Base-by-base conservation (phyloP, 2,797 vertebrate species). In the Anniella stebbinsi region DNA sequence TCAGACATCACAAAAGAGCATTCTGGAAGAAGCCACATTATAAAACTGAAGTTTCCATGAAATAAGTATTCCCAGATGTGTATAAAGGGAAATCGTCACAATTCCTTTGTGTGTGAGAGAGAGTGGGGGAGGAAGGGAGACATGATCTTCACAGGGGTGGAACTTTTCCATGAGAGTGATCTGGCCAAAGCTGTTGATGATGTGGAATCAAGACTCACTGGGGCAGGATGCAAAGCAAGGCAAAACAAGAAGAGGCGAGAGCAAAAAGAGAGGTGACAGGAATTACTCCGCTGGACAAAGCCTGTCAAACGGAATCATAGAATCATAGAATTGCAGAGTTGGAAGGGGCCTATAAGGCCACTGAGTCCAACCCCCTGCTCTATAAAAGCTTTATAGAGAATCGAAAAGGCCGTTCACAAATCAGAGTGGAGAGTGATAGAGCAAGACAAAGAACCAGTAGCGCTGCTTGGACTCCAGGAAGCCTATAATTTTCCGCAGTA, bases 391-490 rank as follows among this genome's bases (percentile, higher is more conserved):
- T 77, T 66, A 77, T 70, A 70, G 13, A 70, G 28, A 23, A 66
- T 25, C 70, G 45, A 70, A 80, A 78, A 80, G 12, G 23, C 13
- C 63, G 51, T 87, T 80, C 76, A 69, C 33, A 80, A 87, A 87
- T 36, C 21, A 77, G 15, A 51, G 13, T 48, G 33, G 12, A 11
- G 25, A 17, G 21, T n/a, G 6, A 63, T 28, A 28, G 18, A 45
- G 5, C 30, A 4, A 21, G 30, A 13, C 12, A 67, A 66, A n/a
- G 25, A 72, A 33, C 18, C 33, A 72, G 25, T 15, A 54, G 8
- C 17, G 36, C 6, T 83, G 41, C 38, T 38, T 67, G 82, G 63
- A 8, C 41, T 15, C 30, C 38, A 77, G n/a, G 28, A 63, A 15
- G 17, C 45, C 48, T 54, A 23, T 70, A 48, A 4, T 70, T 81